Conservation (phyloP, 2,888 invertebrate species). For the Xanthia togata region DNA sequence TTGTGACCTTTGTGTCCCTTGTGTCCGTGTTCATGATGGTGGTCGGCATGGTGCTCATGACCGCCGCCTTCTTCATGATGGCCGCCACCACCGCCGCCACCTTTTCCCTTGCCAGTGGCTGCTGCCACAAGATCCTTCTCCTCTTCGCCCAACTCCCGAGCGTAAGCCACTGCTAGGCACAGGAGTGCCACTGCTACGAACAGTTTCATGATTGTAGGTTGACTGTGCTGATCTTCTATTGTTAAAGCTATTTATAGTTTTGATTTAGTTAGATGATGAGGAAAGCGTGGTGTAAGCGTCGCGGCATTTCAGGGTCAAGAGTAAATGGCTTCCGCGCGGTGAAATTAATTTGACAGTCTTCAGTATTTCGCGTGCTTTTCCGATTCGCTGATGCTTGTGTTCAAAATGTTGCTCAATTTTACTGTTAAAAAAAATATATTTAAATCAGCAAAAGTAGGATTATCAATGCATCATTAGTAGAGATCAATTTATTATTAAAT, state of each 20-base stretch:
- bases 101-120: constrained; percentile 78
- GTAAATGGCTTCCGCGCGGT: constrained; percentile 46
- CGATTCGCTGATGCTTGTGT: constrained; percentile 13
- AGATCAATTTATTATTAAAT: not conserved
- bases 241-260: constrained; percentile 81
- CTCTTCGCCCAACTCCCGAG: constrained; percentile 80
- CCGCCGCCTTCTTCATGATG: constrained; percentile 85
- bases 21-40: constrained; percentile 84
- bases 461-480: not conserved
- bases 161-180: constrained; percentile 83
- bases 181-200: constrained; percentile 79
- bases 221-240: constrained; percentile 73
- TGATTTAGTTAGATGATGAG: constrained; percentile 77
- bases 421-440: not conserved
- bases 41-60: constrained; percentile 82
- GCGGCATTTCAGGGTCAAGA: constrained; percentile 59
- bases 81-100: constrained; percentile 54
- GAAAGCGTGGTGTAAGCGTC: constrained; percentile 78
- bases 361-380: constrained; percentile 39
- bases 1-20: constrained; percentile 86
- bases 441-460: not conserved
- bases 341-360: constrained; percentile 41
- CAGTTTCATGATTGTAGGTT: constrained; percentile 83
- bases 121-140: constrained; percentile 84
- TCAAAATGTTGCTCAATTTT: not conserved